Base-by-base conservation (phyloP, 2,888 invertebrate genomes). In the Aphodius sticticus region DNA sequence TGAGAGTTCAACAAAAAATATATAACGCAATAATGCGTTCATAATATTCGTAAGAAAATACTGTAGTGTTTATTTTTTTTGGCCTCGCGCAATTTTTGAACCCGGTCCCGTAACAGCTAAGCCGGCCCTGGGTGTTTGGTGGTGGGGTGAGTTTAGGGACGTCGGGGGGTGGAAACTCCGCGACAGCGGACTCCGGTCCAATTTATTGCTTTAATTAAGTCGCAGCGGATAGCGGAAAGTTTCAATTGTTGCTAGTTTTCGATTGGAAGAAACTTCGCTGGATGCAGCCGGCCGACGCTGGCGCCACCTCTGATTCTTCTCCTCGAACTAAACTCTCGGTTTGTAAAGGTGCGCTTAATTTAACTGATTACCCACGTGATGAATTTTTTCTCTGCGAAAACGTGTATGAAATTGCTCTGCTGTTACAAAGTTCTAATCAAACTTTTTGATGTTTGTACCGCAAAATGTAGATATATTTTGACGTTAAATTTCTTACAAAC, bases 131-230 rank as follows among this genome's bases (percentile, higher is more conserved):
- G n/a, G n/a, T n/a, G n/a, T n/a, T n/a, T n/a, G 12, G 6, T 5
- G 53, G 26, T 26, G 53, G 53, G 53, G 53, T 53, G 53, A 53
- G 53, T 12, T 53, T 53, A 0, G 53, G 26, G 26, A 26, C 26
- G 26, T 26, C 53, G 7, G 7, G 53, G 53, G 53, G 53, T 53
- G 7, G 53, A 53, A 53, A 53, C 9, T 53, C 7, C 53, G 53
- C 53, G 53, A 53, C 53, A 53, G 12, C 53, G 53, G 53, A 53
- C 53, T 53, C 2, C 9, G 53, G 53, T 53, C 53, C 53, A 53
- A 53, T 53, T 53, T 53, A 53, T 53, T 53, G 53, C 53, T 53
- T 53, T 53, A 53, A 53, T 53, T 53, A 53, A 53, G 53, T 53
- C 12, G 53, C 53, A 53, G 12, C 53, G 53, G 53, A 53, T 53